A percentile compares a stretch with the other conserved stretches of the same genome.
Conservation (phyloP, 2,797 vertebrate genomes). For the Aldrovandia affinis region DNA sequence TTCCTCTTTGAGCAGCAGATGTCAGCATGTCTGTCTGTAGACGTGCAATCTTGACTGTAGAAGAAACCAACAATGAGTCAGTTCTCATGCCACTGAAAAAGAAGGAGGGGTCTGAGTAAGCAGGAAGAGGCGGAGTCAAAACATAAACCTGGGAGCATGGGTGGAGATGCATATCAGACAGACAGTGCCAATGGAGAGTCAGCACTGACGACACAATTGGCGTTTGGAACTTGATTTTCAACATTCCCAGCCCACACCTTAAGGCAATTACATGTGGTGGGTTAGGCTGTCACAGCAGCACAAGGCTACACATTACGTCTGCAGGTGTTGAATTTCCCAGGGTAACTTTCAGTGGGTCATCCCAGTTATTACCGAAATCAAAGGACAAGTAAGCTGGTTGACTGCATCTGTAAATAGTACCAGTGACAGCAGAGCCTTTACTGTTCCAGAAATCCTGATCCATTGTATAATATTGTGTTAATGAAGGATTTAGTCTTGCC, state of each 20-base stretch:
- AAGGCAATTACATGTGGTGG: not conserved
- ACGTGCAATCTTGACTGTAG: not conserved
- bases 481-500: not conserved
- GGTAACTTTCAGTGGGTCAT: not conserved
- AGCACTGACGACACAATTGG: slow-evolving; percentile 3
- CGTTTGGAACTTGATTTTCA: slow-evolving; percentile 32
- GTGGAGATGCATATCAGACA: not conserved
- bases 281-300: not conserved
- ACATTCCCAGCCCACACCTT: slow-evolving; percentile 31
- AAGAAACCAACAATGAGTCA: not conserved
- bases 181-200: slow-evolving; percentile 1
- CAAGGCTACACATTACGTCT: not conserved
- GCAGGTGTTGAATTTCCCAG: not conserved
- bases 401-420: not conserved
- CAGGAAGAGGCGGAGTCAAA: not conserved
- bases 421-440: not conserved
- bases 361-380: not conserved
- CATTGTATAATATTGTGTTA: not conserved
- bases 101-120: not conserved
- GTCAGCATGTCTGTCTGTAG: not conserved
- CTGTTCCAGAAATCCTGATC: not conserved
- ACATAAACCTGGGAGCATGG: not conserved
- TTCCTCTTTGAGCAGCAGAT: not conserved
- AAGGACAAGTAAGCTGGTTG: not conserved
- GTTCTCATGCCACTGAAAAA: not conserved